Evolutionary conservation across 35 echinoderm and acorn worm species (phyloP), one percentile per base, ranked within the genome.

Genomic region (Eucidaris tribuloides): DNA sequence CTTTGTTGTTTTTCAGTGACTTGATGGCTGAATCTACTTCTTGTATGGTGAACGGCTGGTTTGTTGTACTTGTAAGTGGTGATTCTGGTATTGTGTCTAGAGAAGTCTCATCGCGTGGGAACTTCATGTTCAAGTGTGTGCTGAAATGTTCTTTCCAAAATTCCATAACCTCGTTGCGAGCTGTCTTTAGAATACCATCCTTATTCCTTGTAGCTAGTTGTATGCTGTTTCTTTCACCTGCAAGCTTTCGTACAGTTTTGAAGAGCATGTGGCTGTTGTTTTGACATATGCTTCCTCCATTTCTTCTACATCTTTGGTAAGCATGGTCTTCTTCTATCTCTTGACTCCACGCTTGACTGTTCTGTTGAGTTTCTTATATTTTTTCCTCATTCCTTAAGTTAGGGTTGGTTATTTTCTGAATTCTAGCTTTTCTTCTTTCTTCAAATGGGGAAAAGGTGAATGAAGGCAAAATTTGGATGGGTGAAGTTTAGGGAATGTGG

Each of bases 391-490:
- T 83, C 7, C 2, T 11, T n/a, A 13, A 22, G 1, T 1, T 49
- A 30, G 40, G 71, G 23, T 77, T 9, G 40, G 35, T 77, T n/a
- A n/a, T n/a, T n/a, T n/a, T n/a, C n/a, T n/a, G n/a, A n/a, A n/a
- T n/a, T n/a, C 62, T 84, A 3, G 62, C 61, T 71, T 66, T 84
- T 44, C 60, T 83, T 65, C 81, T 65, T 2, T 44, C 60, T 14
- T 84, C 61, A 71, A 59, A 84, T 7, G 46, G n/a, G n/a, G n/a
- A n/a, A n/a, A n/a, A n/a, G n/a, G n/a, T n/a, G n/a, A n/a, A n/a
- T n/a, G n/a, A n/a, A n/a, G n/a, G n/a, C n/a, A n/a, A n/a, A n/a
- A n/a, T n/a, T n/a, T n/a, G n/a, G n/a, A n/a, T n/a, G n/a, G n/a
- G n/a, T n/a, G n/a, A n/a, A n/a, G n/a, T n/a, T n/a, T n/a, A n/a